Percentiles rank a stretch among this genome's conserved stretches.
Evolutionary conservation across 1,140 invertebrate genomes (phyloP).

Genomic region (Elymnias hypermnestra): DNA sequence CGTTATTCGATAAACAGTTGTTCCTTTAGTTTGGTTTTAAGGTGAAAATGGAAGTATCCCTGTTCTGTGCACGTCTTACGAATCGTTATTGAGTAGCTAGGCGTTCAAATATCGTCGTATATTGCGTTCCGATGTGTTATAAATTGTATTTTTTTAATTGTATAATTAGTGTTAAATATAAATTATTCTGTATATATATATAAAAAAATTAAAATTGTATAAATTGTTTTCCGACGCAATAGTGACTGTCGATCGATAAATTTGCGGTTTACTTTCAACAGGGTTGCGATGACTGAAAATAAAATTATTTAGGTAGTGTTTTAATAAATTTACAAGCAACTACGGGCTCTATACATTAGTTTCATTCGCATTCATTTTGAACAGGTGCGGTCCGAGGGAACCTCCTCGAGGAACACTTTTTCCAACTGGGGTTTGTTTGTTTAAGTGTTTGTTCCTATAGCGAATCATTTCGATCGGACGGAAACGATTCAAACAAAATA

Average conservation of each 20-base stretch:
- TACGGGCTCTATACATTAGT: background rate
- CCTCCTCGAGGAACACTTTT: slow-evolving; percentile 16
- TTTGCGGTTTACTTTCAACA: slow-evolving; percentile 3
- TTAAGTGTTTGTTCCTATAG: too few relatives aligned
- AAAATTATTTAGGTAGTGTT: slow-evolving; percentile 2
- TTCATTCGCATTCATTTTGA: background rate
- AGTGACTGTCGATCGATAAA: background rate
- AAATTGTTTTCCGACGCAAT: background rate
- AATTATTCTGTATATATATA: slow-evolving; percentile 5
- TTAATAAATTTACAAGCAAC: background rate
- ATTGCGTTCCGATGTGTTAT: background rate
- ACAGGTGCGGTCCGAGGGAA: slow-evolving; percentile 7
- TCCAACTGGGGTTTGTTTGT: too few relatives aligned
- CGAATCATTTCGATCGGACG: too few relatives aligned
- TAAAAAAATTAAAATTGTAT: background rate
- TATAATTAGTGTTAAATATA: background rate
- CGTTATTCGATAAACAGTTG: too few relatives aligned
- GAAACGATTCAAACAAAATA: too few relatives aligned
- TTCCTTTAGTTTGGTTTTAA: too few relatives aligned
- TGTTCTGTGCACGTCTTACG: too few relatives aligned
- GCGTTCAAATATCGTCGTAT: background rate
- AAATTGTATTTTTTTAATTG: background rate
- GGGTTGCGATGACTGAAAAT: slow-evolving; percentile 4
- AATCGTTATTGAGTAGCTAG: too few relatives aligned
- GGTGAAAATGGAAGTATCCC: too few relatives aligned